Conservation (phyloP, 2,797 vertebrate genomes). For the Anableps anableps region DNA sequence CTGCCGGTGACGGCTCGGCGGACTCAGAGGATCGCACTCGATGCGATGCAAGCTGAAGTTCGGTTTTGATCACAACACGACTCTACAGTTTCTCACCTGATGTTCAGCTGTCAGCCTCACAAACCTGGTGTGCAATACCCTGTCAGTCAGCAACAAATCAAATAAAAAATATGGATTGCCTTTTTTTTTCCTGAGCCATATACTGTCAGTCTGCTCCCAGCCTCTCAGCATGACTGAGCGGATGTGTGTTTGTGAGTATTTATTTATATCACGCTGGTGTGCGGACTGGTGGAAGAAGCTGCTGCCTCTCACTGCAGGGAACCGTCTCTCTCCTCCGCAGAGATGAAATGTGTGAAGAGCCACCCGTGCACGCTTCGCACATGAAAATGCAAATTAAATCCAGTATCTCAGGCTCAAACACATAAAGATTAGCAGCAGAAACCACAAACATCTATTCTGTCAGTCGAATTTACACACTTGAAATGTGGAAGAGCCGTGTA, state of each 20-base stretch:
- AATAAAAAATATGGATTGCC: slow-evolving; percentile 22
- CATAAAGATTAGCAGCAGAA: slow-evolving; percentile 9
- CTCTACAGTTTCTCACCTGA: slow-evolving; percentile 34
- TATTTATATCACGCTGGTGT: slow-evolving; percentile 38
- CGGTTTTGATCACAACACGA: slow-evolving; percentile 44
- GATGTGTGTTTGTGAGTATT: slow-evolving; percentile 39
- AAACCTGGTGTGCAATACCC: slow-evolving; percentile 28
- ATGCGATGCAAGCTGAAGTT: slow-evolving; percentile 28
- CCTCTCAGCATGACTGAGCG: slow-evolving; percentile 42
- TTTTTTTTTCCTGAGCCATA: slow-evolving; percentile 21
- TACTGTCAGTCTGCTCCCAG: slow-evolving; percentile 43
- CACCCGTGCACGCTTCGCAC: slow-evolving; percentile 52
- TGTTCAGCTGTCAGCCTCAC: slow-evolving; percentile 25
- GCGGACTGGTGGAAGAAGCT: slow-evolving; percentile 41
- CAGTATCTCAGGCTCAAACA: slow-evolving; percentile 38
- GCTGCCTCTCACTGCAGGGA: slow-evolving; percentile 40
- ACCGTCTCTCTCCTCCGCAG: slow-evolving; percentile 37
- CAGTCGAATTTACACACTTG: neutral
- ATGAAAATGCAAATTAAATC: slow-evolving; percentile 52
- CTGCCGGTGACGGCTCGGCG: slow-evolving; percentile 6
- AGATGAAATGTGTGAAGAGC: slow-evolving; percentile 58
- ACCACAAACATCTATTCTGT: slow-evolving; percentile 21
- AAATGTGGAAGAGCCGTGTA: neutral
- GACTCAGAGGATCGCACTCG: slow-evolving; percentile 7
- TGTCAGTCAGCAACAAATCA: slow-evolving; percentile 50